These are phyloP conservation scores for Liparis tanakae DNA, from an alignment of 2,797 vertebrate species.

Conservation along the genomic window DNA sequence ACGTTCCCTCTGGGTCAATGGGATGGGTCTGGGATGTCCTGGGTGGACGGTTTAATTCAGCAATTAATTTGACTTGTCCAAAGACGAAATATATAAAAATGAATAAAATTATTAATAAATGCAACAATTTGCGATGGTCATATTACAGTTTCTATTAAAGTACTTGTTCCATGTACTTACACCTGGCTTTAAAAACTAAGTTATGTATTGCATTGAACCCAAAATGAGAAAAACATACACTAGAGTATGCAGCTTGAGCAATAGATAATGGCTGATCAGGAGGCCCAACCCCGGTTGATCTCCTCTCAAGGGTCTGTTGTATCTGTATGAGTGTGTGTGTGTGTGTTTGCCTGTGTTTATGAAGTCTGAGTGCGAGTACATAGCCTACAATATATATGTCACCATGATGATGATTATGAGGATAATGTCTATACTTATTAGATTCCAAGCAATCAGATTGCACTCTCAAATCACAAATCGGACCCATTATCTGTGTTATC, in stretches of 20 bases:
- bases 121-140: neutral
- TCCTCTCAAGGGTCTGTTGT: neutral
- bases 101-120: neutral
- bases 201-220: neutral
- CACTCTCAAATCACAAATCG: conserved; percentile 53
- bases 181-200: neutral
- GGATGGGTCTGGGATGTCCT: neutral
- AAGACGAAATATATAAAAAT: neutral
- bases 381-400: neutral
- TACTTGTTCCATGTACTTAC: neutral
- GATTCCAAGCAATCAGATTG: conserved; percentile 46
- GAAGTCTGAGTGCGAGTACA: neutral
- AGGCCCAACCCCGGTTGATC: neutral
- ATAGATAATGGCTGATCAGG: neutral
- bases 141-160: neutral
- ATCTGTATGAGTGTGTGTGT: neutral
- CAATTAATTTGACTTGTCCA: neutral
- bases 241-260: neutral
- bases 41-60: neutral
- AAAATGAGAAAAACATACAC: neutral
- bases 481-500: conserved; percentile 36
- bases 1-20: neutral
- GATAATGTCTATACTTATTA: conserved; percentile 38
- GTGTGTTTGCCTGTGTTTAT: neutral
- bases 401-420: neutral